Conservation (phyloP, 2,888 invertebrate species). For the Nebria brevicollis region DNA sequence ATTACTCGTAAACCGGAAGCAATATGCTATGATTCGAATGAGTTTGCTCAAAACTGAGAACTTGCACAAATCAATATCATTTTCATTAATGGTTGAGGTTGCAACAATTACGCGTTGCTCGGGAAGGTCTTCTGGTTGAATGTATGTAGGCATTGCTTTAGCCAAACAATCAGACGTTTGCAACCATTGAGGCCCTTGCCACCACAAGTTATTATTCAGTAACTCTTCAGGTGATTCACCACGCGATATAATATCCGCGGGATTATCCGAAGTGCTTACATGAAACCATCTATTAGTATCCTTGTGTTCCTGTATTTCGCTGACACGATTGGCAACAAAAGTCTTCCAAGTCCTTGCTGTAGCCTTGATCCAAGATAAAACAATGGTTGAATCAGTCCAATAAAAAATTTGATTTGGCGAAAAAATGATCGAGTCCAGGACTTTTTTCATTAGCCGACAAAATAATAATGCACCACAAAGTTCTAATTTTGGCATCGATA, state of each 20-base stretch:
- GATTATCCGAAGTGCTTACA: slow-evolving; percentile 3
- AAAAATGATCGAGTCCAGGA: too few species aligned
- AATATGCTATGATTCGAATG: too few species aligned
- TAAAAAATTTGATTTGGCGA: neutral
- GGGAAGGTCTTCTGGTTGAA: neutral
- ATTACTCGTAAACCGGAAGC: too few species aligned
- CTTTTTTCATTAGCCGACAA: too few species aligned
- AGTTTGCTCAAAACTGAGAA: too few species aligned
- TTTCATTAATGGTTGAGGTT: too few species aligned
- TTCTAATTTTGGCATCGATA: too few species aligned
- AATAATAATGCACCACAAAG: too few species aligned
- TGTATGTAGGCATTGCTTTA: neutral
- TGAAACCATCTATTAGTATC: neutral
- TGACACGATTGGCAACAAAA: slow-evolving; percentile 19
- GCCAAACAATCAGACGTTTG: neutral
- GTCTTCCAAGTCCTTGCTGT: slow-evolving; percentile 3
- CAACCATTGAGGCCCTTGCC: slow-evolving; percentile 2
- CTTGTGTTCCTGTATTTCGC: neutral
- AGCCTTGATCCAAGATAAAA: neutral
- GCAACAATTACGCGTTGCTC: neutral
- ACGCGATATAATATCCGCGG: slow-evolving; percentile 11
- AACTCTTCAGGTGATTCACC: slow-evolving; percentile 2
- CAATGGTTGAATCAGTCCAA: slow-evolving; percentile 24
- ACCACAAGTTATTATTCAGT: neutral
- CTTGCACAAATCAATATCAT: too few species aligned